Conservation (phyloP, 1,140 invertebrate species). For the Ganaspis sp. region DNA sequence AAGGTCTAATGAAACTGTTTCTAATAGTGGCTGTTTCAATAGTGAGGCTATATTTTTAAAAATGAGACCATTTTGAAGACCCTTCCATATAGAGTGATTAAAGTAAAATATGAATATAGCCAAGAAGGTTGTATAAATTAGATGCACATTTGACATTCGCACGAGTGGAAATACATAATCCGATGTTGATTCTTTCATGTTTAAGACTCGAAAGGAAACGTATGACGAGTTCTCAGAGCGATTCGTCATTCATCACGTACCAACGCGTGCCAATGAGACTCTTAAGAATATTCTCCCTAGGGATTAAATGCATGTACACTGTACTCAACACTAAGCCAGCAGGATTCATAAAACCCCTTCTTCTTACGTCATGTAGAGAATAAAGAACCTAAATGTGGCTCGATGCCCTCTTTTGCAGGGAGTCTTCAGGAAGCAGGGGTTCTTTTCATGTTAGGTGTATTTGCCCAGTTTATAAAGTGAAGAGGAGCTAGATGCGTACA, state of each 20-base stretch:
- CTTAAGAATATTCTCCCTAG: background rate
- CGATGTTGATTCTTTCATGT: background rate
- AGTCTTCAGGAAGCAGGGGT: background rate
- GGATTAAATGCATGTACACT: background rate
- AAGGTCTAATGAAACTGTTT: no score
- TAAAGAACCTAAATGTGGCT: background rate
- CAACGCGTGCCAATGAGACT: conserved; percentile 8
- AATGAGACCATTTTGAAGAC: no score
- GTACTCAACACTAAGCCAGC: background rate
- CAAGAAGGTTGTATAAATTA: background rate
- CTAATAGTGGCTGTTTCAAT: no score
- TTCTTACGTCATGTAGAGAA: background rate
- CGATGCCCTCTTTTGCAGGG: background rate
- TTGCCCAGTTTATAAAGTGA: conserved; percentile 14
- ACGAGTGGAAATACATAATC: background rate
- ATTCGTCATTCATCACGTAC: conserved; percentile 15
- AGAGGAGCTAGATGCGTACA: background rate
- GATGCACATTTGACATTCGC: background rate
- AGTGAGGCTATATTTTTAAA: no score
- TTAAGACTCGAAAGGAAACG: conserved; percentile 5
- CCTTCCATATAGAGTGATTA: no score
- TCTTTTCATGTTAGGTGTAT: conserved; percentile 14
- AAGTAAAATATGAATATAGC: background rate
- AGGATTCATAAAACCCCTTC: background rate
- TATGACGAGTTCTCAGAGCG: background rate